These are phyloP conservation scores for Xenops minutus DNA, from an alignment of 2,797 vertebrate genomes.

Conservation along the genomic window DNA sequence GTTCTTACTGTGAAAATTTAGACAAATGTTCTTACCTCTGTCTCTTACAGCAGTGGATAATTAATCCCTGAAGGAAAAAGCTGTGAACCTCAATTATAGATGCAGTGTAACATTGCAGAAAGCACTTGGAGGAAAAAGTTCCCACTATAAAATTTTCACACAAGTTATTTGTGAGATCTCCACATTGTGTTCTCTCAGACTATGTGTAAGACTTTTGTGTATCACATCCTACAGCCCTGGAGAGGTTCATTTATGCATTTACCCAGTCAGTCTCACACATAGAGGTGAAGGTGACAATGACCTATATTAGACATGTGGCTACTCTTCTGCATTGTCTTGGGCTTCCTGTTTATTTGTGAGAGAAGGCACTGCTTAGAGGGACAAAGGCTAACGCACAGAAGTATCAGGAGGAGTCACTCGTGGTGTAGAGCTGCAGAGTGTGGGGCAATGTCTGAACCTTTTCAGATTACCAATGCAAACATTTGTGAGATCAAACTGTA, in stretches of 20 bases:
- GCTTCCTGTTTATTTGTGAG: neutral
- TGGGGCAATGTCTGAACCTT: neutral
- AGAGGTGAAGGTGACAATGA: neutral
- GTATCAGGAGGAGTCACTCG: neutral
- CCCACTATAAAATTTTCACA: neutral
- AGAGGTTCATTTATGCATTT: neutral
- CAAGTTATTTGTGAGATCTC: neutral
- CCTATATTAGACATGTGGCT: neutral
- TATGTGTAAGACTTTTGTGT: neutral
- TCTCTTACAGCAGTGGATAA: neutral
- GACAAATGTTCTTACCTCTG: neutral
- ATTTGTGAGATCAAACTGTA: neutral
- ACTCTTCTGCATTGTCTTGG: neutral
- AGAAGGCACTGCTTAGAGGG: neutral
- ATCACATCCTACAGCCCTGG: accelerated
- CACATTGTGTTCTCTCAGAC: neutral
- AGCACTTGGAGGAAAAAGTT: neutral
- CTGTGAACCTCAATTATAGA: neutral
- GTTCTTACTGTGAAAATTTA: neutral
- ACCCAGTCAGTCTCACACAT: neutral
- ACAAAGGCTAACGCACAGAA: neutral
- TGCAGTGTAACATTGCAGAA: neutral
- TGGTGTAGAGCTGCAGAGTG: neutral
- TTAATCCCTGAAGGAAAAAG: neutral
- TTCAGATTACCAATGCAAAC: neutral